phyloP scores from a whole-genome alignment of 92 coral and sea anemone genomes.

The Parazoanthus swiftii region DNA sequence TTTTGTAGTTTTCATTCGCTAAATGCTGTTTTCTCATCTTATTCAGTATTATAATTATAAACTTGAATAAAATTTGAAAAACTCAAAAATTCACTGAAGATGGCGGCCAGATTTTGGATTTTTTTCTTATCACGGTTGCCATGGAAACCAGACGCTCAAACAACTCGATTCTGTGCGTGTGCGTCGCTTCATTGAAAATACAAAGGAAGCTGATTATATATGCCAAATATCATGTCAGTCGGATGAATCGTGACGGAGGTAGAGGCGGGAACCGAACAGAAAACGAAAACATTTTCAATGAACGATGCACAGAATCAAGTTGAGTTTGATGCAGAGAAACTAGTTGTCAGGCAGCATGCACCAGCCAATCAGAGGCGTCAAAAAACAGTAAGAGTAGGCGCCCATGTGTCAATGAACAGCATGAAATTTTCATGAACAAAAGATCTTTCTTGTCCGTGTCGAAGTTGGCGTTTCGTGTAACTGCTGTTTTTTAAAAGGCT shows the following conservation, averaged over 20 bases:
- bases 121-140: not conserved
- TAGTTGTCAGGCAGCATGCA: constrained; percentile 9
- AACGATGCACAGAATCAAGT: constrained; percentile 1
- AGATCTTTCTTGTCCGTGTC: constrained; percentile 2
- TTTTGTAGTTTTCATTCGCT: not conserved
- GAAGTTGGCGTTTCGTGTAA: not conserved
- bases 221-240: no score
- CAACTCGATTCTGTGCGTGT: not conserved
- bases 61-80: constrained; percentile 6
- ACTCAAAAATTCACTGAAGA: not conserved
- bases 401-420: constrained; percentile 9
- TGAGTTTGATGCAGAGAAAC: constrained; percentile 8
- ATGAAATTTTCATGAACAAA: not conserved
- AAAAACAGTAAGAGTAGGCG: not conserved
- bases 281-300: constrained; percentile 1
- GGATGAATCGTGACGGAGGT: not conserved
- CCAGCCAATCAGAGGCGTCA: constrained; percentile 11
- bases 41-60: not conserved
- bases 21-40: not conserved
- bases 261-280: constrained; percentile 13
- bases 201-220: no score
- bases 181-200: not conserved
- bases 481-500: not conserved
- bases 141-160: not conserved
- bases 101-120: not conserved